A percentile compares a stretch with the other conserved stretches of the same genome.
Conservation (phyloP, 2,113 vertebrate species). For the Calidris pugnax region DNA sequence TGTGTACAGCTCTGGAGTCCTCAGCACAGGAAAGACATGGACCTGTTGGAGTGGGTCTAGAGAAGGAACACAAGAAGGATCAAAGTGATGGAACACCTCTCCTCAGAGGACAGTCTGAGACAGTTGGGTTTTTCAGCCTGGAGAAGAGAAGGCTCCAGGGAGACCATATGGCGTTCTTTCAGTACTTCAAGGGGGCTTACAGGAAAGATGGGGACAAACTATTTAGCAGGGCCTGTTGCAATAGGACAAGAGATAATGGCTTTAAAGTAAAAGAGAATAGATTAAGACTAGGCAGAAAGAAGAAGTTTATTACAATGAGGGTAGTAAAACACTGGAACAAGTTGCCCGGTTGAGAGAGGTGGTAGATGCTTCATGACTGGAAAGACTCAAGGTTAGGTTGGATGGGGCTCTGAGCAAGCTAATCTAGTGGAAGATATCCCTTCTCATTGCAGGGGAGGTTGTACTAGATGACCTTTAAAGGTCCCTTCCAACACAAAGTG, state of each 20-base stretch:
- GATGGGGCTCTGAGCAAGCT: background rate
- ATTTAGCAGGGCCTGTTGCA: background rate
- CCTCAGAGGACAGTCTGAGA: background rate
- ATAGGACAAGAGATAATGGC: background rate
- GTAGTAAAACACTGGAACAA: background rate
- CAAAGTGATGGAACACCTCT: background rate
- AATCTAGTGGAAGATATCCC: background rate
- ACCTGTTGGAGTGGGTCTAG: background rate
- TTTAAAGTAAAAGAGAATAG: background rate
- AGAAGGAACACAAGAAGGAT: background rate
- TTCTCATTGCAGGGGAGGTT: background rate
- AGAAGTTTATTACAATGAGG: background rate
- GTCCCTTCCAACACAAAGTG: background rate
- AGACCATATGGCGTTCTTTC: background rate
- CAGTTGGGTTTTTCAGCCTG: background rate
- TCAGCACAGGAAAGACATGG: background rate
- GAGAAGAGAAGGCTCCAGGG: background rate
- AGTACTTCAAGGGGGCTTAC: background rate
- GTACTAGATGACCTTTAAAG: background rate
- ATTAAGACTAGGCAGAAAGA: background rate
- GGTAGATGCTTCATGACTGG: background rate
- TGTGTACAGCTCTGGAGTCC: background rate
- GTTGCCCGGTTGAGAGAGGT: background rate
- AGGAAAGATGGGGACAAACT: background rate
- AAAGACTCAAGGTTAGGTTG: background rate